Evolutionary conservation across 2,888 invertebrate species (phyloP).

Genomic region (Adelphocoris suturalis): DNA sequence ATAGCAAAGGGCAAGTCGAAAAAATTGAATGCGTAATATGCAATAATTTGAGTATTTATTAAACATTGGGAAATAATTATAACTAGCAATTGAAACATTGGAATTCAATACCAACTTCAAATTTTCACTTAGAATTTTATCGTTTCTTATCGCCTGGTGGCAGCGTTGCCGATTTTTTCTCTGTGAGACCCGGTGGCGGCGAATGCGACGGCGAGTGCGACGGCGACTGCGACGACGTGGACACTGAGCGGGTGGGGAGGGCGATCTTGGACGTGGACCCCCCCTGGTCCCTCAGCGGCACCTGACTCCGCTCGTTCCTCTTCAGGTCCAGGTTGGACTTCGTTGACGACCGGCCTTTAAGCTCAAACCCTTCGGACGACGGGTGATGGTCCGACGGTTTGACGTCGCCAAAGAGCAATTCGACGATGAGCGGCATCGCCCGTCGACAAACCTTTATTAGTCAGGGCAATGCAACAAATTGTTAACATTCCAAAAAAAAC

Average conservation of each 20-base stretch:
- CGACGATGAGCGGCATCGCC: constrained; percentile 33
- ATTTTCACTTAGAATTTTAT: too few species aligned
- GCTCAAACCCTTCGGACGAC: not conserved
- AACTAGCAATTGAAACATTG: too few species aligned
- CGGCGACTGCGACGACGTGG: not conserved
- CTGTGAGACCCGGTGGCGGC: too few species aligned
- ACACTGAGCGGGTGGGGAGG: not conserved
- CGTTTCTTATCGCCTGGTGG: too few species aligned
- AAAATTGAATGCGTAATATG: too few species aligned
- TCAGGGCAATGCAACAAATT: not conserved
- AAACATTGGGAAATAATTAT: too few species aligned
- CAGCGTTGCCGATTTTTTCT: too few species aligned
- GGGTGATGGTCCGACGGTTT: not conserved
- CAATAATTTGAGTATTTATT: too few species aligned
- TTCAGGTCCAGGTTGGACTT: not conserved
- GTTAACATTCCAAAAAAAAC: too few species aligned
- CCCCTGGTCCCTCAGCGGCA: not conserved
- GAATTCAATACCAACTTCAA: too few species aligned
- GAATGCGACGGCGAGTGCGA: not conserved
- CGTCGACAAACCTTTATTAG: not conserved
- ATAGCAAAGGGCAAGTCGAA: too few species aligned
- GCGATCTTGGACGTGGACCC: not conserved
- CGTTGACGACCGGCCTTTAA: not conserved
- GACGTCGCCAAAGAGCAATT: constrained; percentile 9
- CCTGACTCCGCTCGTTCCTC: not conserved